phyloP scores from a whole-genome alignment of 2,113 vertebrate genomes.

The Desmodus rotundus region DNA sequence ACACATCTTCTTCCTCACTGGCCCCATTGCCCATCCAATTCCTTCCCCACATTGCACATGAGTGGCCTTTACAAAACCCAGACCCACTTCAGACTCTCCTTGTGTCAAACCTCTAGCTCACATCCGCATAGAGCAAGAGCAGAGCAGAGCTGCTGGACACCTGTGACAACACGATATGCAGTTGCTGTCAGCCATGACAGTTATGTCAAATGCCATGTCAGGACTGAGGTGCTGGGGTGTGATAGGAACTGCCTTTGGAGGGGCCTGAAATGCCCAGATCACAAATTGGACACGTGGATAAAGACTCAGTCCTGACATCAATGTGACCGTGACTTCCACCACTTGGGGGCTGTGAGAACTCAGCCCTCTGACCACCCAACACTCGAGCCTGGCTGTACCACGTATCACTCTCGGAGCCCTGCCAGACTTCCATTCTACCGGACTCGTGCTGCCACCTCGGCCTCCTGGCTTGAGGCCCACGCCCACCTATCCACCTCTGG shows the following conservation, averaged over 20 bases:
- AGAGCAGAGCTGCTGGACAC: neutral
- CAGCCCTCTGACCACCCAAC: neutral
- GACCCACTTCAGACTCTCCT: neutral
- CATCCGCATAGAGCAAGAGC: neutral
- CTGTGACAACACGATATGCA: neutral
- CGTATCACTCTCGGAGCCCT: neutral
- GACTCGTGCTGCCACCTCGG: neutral
- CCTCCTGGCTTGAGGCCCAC: neutral
- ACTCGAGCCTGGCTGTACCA: neutral
- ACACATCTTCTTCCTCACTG: neutral
- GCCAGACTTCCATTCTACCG: neutral
- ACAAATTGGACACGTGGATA: neutral
- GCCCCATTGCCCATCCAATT: neutral
- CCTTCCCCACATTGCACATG: neutral
- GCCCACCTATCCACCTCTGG: too few species aligned
- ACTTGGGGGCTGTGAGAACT: neutral
- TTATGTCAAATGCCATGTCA: too few species aligned
- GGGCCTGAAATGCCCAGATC: neutral
- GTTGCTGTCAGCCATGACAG: neutral
- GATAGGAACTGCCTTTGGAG: neutral
- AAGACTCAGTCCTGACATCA: neutral
- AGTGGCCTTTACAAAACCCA: neutral
- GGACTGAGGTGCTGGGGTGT: too few species aligned
- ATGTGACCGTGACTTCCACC: neutral
- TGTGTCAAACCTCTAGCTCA: neutral